These are phyloP conservation scores for Melopsittacus undulatus DNA, from an alignment of 2,797 vertebrate species.

Conservation along the genomic window DNA sequence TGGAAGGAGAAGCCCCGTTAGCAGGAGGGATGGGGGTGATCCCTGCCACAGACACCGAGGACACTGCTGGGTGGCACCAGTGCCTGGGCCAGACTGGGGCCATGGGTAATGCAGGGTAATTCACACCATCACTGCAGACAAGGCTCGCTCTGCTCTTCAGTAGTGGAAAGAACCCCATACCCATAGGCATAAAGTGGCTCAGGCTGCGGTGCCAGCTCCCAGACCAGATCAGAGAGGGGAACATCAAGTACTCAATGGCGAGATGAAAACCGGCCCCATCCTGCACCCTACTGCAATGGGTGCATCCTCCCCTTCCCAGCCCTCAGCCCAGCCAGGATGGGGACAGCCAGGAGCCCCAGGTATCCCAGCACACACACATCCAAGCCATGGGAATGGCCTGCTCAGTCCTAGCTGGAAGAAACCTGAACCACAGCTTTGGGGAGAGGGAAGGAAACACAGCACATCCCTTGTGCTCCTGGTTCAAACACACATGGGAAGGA, in stretches of 20 bases:
- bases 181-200: rapidly evolving
- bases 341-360: rapidly evolving
- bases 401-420: neutral
- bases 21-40: neutral
- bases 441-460: neutral
- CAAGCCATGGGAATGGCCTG: neutral
- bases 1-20: neutral
- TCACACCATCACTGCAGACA: rapidly evolving
- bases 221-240: rapidly evolving
- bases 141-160: neutral
- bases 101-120: rapidly evolving
- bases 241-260: neutral
- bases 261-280: neutral
- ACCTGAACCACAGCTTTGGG: neutral
- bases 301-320: neutral
- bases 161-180: neutral
- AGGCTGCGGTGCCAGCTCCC: neutral
- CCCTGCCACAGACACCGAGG: neutral
- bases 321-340: neutral
- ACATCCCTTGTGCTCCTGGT: rapidly evolving
- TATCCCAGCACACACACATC: rapidly evolving
- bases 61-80: rapidly evolving
- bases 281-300: neutral
- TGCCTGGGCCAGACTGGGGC: rapidly evolving
- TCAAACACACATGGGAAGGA: rapidly evolving